These are phyloP conservation scores for Polyploca ridens DNA, from an alignment of 2,888 invertebrate genomes.

Conservation along the genomic window DNA sequence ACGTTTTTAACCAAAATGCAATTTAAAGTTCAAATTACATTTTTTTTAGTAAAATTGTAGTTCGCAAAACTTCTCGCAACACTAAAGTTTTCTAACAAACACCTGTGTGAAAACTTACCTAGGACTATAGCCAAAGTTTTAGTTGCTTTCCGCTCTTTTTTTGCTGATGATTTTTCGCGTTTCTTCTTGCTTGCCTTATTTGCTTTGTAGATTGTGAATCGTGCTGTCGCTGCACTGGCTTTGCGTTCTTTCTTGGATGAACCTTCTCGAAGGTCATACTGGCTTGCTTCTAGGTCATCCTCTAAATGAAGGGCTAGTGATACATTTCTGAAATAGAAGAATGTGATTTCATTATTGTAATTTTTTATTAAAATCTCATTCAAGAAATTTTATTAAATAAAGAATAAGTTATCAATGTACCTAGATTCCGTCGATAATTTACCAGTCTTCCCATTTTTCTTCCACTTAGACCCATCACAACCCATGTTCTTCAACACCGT, in stretches of 20 bases:
- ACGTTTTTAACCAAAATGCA: too few relatives aligned
- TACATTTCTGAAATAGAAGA: constrained; percentile 80
- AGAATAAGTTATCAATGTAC: constrained; percentile 34
- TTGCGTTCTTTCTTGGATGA: constrained; percentile 89
- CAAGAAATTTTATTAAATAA: too few relatives aligned
- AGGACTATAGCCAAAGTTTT: constrained; percentile 99
- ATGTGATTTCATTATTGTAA: too few relatives aligned
- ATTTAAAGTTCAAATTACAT: background rate
- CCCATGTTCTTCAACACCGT: constrained; percentile 70
- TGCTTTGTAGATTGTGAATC: constrained; percentile 96
- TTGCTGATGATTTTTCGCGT: constrained; percentile 96
- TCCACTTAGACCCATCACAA: constrained; percentile 64
- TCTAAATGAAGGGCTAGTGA: constrained; percentile 80
- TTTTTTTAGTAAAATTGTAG: background rate
- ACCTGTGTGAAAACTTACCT: constrained; percentile 86
- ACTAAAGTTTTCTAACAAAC: background rate
- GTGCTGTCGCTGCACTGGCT: constrained; percentile 87
- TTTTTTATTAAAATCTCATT: too few relatives aligned
- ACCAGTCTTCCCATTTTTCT: constrained; percentile 72
- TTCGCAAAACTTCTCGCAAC: background rate
- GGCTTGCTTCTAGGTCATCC: constrained; percentile 70
- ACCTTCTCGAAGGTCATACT: constrained; percentile 71
- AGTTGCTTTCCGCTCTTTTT: constrained; percentile 98
- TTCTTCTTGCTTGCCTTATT: constrained; percentile 98
- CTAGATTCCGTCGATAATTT: constrained; percentile 66